phyloP scores from a whole-genome alignment of 2,113 vertebrate genomes.

The Sapayoa aenigma region DNA sequence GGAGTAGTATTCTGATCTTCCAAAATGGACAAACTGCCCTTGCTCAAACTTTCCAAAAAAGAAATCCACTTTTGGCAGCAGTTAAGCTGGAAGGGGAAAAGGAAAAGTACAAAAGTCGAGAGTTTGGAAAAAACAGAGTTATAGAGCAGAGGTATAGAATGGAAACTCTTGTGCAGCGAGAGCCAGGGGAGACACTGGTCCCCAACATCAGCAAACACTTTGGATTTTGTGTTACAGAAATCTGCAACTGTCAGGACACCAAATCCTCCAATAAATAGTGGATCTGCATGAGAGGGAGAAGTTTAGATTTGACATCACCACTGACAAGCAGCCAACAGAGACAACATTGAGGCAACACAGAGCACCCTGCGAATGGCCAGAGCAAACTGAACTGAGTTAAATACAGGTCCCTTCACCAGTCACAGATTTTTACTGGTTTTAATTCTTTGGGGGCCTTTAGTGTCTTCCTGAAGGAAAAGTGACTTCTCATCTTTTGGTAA shows the following conservation, averaged over 20 bases:
- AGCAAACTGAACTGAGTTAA: background rate
- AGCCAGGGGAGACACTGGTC: background rate
- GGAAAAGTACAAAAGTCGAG: background rate
- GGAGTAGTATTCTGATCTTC: background rate
- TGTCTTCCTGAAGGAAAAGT: background rate
- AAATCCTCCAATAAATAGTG: background rate
- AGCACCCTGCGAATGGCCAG: accelerated
- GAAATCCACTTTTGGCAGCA: background rate
- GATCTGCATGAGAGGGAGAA: background rate
- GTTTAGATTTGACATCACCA: background rate
- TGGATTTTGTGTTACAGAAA: background rate
- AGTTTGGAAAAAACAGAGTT: background rate
- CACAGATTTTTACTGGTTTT: accelerated
- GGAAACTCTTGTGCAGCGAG: background rate
- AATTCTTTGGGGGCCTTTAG: background rate
- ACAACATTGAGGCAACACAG: background rate
- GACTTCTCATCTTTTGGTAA: background rate
- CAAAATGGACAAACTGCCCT: background rate
- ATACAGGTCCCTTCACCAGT: background rate
- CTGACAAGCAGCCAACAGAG: background rate
- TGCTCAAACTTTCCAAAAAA: background rate
- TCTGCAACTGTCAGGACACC: background rate
- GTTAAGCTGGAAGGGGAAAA: background rate
- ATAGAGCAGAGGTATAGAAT: background rate
- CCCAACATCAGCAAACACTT: background rate